phyloP scores from a whole-genome alignment of 2,797 vertebrate species.

The Acestrorhynchus altus region DNA sequence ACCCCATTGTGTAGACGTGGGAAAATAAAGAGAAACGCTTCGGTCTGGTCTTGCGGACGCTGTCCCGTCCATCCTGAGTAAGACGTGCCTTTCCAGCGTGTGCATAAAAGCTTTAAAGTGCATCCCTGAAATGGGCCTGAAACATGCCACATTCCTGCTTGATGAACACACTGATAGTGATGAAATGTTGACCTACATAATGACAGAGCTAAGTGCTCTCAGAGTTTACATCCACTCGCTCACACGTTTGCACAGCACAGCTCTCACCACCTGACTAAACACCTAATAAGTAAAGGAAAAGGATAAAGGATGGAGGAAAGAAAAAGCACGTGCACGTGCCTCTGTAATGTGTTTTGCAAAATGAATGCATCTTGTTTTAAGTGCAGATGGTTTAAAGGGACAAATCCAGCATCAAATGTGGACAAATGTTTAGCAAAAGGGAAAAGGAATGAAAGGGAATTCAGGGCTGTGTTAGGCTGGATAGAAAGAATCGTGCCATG shows the following conservation, averaged over 20 bases:
- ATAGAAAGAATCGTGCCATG: not conserved
- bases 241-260: slow-evolving; percentile 45
- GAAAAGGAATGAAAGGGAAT: not conserved
- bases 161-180: slow-evolving; percentile 60
- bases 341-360: slow-evolving; percentile 16
- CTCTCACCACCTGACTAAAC: slow-evolving; percentile 55
- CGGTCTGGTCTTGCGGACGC: slow-evolving; percentile 5
- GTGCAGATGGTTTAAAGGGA: not conserved
- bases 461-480: not conserved
- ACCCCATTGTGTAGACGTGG: not conserved
- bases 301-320: not conserved
- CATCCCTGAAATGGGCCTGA: slow-evolving; percentile 46
- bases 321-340: not conserved
- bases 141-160: slow-evolving; percentile 57
- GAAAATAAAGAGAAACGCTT: too few relatives aligned
- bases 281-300: slow-evolving; percentile 43
- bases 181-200: slow-evolving; percentile 63
- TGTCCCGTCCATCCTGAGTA: slow-evolving; percentile 24
- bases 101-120: slow-evolving; percentile 33
- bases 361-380: not conserved
- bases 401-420: not conserved
- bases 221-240: slow-evolving; percentile 53
- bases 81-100: slow-evolving; percentile 13
- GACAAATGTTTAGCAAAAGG: not conserved
- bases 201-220: slow-evolving; percentile 58